These are phyloP conservation scores for Chrysochloris asiatica DNA, from an alignment of 2,113 vertebrate genomes.

Conservation along the genomic window DNA sequence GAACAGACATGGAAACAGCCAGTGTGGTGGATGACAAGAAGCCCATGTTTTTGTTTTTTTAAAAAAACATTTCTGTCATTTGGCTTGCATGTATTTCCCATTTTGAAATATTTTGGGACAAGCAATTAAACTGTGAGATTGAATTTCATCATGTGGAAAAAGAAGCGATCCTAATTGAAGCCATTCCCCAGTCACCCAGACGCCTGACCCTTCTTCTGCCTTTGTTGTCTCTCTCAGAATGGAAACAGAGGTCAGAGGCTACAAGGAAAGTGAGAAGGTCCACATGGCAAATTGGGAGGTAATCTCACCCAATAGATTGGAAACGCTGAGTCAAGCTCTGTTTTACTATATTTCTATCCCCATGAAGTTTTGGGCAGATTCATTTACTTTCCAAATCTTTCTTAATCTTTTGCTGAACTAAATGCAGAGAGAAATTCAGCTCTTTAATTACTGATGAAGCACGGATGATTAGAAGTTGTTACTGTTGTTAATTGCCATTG, in stretches of 20 bases:
- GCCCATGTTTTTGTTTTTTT: conserved; percentile 73
- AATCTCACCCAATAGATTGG: background rate
- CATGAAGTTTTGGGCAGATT: background rate
- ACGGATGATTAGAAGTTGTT: background rate
- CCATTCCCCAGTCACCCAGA: conserved; percentile 31
- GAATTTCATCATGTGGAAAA: conserved; percentile 42
- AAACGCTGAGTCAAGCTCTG: background rate
- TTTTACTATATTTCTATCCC: background rate
- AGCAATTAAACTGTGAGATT: conserved; percentile 71
- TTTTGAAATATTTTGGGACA: conserved; percentile 78
- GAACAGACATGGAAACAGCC: conserved; percentile 62
- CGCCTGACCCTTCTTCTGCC: conserved; percentile 9
- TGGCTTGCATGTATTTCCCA: conserved; percentile 69
- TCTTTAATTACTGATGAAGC: background rate
- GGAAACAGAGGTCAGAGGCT: background rate
- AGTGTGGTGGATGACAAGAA: conserved; percentile 66
- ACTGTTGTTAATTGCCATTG: no score
- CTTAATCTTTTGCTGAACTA: conserved; percentile 17
- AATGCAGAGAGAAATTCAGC: conserved; percentile 7
- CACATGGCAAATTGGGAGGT: background rate
- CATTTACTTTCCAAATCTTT: conserved; percentile 40
- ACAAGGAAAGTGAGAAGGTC: background rate
- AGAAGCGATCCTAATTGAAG: conserved; percentile 32
- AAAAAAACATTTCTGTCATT: conserved; percentile 77
- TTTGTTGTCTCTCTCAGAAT: background rate